Evolutionary conservation across 2,113 vertebrate genomes (phyloP), one percentile per base, ranked within the genome.

Genomic region (Noturus placidus): DNA sequence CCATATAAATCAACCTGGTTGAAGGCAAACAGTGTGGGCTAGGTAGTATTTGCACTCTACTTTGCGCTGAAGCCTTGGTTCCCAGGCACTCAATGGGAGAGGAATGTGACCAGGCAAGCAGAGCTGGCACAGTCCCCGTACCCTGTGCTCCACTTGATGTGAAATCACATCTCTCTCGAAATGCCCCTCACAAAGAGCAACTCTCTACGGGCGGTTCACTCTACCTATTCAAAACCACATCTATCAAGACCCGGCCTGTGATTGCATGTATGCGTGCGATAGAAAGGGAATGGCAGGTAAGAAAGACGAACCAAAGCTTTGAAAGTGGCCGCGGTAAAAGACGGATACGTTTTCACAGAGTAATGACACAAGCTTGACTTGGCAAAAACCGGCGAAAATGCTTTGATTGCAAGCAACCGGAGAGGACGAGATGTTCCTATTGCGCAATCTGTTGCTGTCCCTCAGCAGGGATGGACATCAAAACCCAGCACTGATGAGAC

Each of bases 111-210:
- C 74, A 82, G 84, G 72, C 89, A 90, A 84, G 81, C 65, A 74
- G 52, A 89, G 78, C 78, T 90, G 89, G 87, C 89, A 90, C 20
- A 5, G 84, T 19, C 76, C 72, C 19, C 67, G 56, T 46, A 57
- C 61, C 46, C 27, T 33, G 82, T 35, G 85, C 77, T 89, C 83
- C 52, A 69, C 61, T 87, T 46, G 82, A 89, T 87, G 87, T 84
- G 87, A 90, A 89, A 88, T 87, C 89, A 80, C 88, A 89, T 89
- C 87, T 89, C 85, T 79, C 86, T 85, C 86, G 46, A 86, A 86
- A 89, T 89, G 86, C 70, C 61, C 38, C 63, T 63, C 35, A 87
- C 89, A 90, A 90, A 89, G 89, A 83, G 86, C 52, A 89, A 86
- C 83, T 89, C 87, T 90, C 89, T 74, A 86, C 22, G 70, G 87